A percentile compares a stretch with the other conserved stretches of the same genome.
These are phyloP conservation scores for Neoseiulus cucumeris DNA, from an alignment of 1,140 invertebrate genomes.

Conservation along the genomic window DNA sequence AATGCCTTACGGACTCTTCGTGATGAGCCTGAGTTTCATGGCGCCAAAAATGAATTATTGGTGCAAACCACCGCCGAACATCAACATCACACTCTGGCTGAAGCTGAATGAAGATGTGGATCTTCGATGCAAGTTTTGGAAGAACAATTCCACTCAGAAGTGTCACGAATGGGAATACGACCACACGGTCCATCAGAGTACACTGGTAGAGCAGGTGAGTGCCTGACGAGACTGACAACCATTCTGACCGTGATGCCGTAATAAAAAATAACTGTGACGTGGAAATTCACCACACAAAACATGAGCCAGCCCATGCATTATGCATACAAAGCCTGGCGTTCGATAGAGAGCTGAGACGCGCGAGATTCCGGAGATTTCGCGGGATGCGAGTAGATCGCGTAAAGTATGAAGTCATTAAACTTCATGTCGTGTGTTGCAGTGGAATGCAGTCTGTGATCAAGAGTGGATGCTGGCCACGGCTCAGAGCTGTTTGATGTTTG, in stretches of 20 bases:
- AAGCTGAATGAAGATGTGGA: neutral
- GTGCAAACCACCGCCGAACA: neutral
- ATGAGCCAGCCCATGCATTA: too few species aligned
- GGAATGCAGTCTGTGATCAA: neutral
- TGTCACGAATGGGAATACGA: constrained; percentile 9
- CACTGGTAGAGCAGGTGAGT: neutral
- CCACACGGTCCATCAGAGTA: neutral
- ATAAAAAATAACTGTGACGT: too few species aligned
- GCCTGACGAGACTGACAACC: too few species aligned
- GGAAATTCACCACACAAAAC: too few species aligned
- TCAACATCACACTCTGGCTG: neutral
- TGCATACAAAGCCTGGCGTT: too few species aligned
- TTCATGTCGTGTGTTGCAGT: neutral
- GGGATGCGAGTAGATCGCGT: too few species aligned
- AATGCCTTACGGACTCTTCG: neutral
- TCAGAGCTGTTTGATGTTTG: constrained; percentile 4
- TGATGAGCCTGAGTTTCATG: neutral
- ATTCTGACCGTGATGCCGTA: too few species aligned
- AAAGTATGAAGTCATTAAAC: too few species aligned
- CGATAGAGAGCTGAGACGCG: too few species aligned
- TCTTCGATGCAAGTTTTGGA: neutral
- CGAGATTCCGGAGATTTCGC: too few species aligned
- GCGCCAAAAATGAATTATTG: neutral
- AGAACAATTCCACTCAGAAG: neutral
- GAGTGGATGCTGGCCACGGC: constrained; percentile 3